phyloP scores from a whole-genome alignment of 2,113 vertebrate species.

The Aldabrachelys gigantea region DNA sequence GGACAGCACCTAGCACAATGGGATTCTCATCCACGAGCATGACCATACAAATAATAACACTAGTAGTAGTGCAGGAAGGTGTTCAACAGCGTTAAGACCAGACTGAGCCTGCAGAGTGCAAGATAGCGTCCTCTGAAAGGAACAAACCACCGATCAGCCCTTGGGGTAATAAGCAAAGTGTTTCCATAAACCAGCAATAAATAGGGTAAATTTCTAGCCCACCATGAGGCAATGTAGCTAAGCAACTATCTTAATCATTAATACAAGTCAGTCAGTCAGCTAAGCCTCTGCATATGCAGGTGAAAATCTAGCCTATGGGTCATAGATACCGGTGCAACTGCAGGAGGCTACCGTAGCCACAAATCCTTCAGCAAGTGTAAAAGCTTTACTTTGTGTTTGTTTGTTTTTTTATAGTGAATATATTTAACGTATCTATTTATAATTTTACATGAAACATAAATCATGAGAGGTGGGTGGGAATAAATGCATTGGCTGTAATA shows the following conservation, averaged over 20 bases:
- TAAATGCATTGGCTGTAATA: constrained; percentile 40
- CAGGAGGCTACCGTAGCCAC: not conserved
- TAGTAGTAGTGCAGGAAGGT: not conserved
- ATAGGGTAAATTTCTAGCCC: not conserved
- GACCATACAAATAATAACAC: not conserved
- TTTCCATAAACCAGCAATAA: not conserved
- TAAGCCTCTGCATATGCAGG: not conserved
- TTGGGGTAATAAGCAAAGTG: not conserved
- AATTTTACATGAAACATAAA: constrained; percentile 65
- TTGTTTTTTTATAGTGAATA: constrained; percentile 37
- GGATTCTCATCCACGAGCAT: not conserved
- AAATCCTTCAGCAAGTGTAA: constrained; percentile 9
- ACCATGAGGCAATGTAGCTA: not conserved
- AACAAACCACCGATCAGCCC: not conserved
- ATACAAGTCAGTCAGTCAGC: not conserved
- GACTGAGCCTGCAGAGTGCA: not conserved
- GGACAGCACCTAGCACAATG: not conserved
- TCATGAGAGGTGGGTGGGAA: constrained; percentile 2
- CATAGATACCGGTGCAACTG: not conserved
- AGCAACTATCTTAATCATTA: not conserved
- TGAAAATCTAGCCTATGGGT: fast-evolving
- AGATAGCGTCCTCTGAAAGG: not conserved
- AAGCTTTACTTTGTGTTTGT: constrained; percentile 10
- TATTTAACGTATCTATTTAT: constrained; percentile 63
- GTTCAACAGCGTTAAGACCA: not conserved